Conservation (phyloP, 35 echinoderm and acorn worm genomes). For the Heliocidaris erythrogramma region DNA sequence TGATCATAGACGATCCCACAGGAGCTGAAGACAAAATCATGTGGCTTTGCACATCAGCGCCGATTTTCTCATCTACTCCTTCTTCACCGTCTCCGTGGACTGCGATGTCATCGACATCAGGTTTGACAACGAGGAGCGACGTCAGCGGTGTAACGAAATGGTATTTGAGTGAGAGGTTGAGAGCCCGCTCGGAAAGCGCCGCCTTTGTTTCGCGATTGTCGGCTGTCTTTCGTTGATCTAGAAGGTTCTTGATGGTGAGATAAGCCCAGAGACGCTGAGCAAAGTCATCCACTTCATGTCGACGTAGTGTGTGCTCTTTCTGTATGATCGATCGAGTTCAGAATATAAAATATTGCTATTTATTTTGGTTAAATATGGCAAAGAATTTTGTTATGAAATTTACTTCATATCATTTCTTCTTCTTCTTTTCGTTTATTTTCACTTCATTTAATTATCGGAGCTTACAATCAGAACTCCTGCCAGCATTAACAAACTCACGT, state of each 20-base stretch:
- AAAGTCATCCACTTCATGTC: conserved; percentile 71
- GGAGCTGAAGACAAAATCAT: neutral
- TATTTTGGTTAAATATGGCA: too few species aligned
- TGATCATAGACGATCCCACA: too few species aligned
- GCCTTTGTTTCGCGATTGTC: conserved; percentile 39
- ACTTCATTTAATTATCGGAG: too few species aligned
- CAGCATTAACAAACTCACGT: too few species aligned
- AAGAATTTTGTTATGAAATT: too few species aligned
- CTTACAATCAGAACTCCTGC: too few species aligned
- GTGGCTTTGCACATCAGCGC: neutral
- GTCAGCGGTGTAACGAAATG: conserved; percentile 93
- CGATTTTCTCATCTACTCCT: neutral
- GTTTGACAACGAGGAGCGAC: conserved; percentile 88
- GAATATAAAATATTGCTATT: too few species aligned
- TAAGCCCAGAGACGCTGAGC: conserved; percentile 92
- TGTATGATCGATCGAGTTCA: neutral
- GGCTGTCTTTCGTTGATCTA: conserved; percentile 53
- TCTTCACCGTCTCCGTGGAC: neutral
- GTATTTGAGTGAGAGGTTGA: conserved; percentile 91
- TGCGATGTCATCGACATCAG: conserved; percentile 34
- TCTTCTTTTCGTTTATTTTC: too few species aligned
- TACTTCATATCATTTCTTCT: too few species aligned
- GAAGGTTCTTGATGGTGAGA: conserved; percentile 83
- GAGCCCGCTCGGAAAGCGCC: conserved; percentile 58
- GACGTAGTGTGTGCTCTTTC: conserved; percentile 22